Base-by-base conservation (phyloP, 1,140 invertebrate species). In the Brachionus rubens region DNA sequence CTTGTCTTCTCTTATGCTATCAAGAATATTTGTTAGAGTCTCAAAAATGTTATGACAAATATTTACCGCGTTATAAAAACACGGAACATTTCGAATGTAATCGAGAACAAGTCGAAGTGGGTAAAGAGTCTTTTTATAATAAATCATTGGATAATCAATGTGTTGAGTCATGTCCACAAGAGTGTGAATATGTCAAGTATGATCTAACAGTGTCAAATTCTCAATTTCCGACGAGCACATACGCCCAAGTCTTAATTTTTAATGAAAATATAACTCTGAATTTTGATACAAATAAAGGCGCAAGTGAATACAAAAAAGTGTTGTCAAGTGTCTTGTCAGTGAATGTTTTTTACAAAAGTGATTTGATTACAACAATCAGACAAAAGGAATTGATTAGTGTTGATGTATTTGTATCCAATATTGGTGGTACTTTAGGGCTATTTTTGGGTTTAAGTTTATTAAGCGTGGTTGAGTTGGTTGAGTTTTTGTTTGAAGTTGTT, bases 361-460 rank as follows among this genome's bases (percentile, higher is more conserved):
- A 70, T 50, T 48, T 70, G 67, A 24, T 48, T 21, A 70, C 19
- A 33, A 30, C 26, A 16, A 43, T 70, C 10, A 70, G 40, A 43
- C 21, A 70, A 16, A 70, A 70, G 12, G 21, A 36, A 19, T 21
- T 12, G 19, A 47, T 70, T 21, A 46, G n/a, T 12, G 7, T 19
- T 33, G 40, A 26, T 5, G 40, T 19, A 30, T 47, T 70, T 70
- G 10, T 70, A 30, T 46, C 67, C 3, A 70, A 70, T 47, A 47
- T 70, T 47, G 67, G 67, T 21, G 67, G 67, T 26, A 70, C 67
- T 30, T 21, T 70, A 14, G 41, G 67, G 9, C 10, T 70, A 19
- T 70, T 70, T 50, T 36, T 70, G n/a, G 67, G 67, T 14, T n/a
- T 70, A n/a, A 48, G 43, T 24, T 36, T 70, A 28, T 30, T 70